Evolutionary conservation across 2,113 vertebrate species (phyloP), one percentile per base, ranked within the genome.

Genomic region (Loxodonta africana): DNA sequence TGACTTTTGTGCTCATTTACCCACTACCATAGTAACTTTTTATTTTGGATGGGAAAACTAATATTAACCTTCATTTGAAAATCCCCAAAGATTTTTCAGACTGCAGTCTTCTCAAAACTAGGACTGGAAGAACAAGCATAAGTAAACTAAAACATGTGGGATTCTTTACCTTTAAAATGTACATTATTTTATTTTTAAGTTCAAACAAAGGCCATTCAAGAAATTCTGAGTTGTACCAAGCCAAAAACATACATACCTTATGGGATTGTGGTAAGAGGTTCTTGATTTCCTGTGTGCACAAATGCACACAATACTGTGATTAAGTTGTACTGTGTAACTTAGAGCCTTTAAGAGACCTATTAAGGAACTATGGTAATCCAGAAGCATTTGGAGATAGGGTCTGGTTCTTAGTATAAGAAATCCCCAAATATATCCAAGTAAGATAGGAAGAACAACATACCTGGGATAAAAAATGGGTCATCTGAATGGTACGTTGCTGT

Each of bases 81-180:
- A 93, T 98, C 71, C 91, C 86, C 89, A 88, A 91, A 93, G 85
- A 57, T 44, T 97, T 94, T 95, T 94, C 86, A 93, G 53, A 96
- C 71, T 74, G 11, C 69, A 95, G 51, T 65, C 30, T 6, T 96
- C 87, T 93, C 88, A 67, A 95, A 85, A 97, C n/a, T 33, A 92
- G 83, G 94, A 89, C 65, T 90, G 33, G 89, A 93, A 62, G 69
- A 89, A 81, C 5, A 97, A 93, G n/a, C 53, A 96, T 85, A 91
- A 97, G 95, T 93, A 96, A 87, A 88, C n/a, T 14, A 82, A 85
- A 96, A 92, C 65, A 92, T 92, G 94, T 97, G 95, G 91, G 21
- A 95, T 93, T 94, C 5, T 7, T 95, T 96, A 97, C 83, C 57
- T 81, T 91, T 86, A 86, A 95, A 93, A 96, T 14, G 17, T 53